Evolutionary conservation across 2,888 invertebrate species (phyloP), one percentile per base, ranked within the genome.

Genomic region (Xestia xanthographa): DNA sequence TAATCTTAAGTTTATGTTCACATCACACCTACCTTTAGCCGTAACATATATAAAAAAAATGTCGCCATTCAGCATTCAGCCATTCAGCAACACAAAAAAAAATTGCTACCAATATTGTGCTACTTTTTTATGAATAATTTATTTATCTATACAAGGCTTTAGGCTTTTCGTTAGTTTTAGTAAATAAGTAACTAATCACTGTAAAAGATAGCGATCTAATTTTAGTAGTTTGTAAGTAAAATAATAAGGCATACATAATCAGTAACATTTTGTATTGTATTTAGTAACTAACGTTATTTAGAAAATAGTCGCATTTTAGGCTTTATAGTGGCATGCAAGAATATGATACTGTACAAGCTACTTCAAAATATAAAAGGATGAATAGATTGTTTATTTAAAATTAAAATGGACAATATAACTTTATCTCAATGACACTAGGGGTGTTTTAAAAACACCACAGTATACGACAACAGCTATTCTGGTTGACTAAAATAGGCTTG

Each of bases 311-410:
- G 45, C 38, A 20, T 6, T 14, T 66, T 17, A 26, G 45, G 45
- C 14, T 78, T 45, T 2, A 11, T 56, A 66, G 4, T 45, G 66
- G 50, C 75, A 77, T 75, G 78, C 45, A 45, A 75, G 5, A 17
- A 41, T 22, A 20, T 60, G 20, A 29, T 20, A 58, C 29, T 58
- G 58, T 29, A 20, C 20, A 34, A 60, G 60, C 20, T 29, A 60
- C 34, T 20, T 34, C 20, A 60, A 34, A 29, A 60, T 34, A 60
- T 58, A 26, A 26, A 60, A 4, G 58, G 29, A 29, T 20, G 17
- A 20, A 58, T 58, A 4, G 29, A 29, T 29, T 29, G 17, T 26
- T 26, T 56, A 8, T 58, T 58, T 29, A 17, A 17, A 29, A 29
- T 29, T 17, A 58, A 29, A 20, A 17, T 29, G 0, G 17, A 29